phyloP scores from a whole-genome alignment of 2,888 invertebrate species.

The Metallyticus violacea region DNA sequence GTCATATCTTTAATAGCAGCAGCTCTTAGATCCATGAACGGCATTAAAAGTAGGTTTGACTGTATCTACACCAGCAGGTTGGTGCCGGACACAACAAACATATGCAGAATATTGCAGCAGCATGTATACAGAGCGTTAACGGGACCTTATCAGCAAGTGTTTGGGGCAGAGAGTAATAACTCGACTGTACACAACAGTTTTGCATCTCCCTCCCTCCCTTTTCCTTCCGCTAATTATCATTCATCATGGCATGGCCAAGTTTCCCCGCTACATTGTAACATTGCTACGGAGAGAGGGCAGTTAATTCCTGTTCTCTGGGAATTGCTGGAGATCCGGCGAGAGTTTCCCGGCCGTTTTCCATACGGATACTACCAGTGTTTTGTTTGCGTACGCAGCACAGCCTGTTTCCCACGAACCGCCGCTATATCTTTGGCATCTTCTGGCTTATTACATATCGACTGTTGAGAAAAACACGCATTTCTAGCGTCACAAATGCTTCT shows the following conservation, averaged over 20 bases:
- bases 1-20: too few species aligned
- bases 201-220: not conserved
- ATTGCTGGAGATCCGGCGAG: constrained; percentile 17
- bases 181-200: not conserved
- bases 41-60: too few species aligned
- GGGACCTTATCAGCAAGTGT: not conserved
- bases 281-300: constrained; percentile 10
- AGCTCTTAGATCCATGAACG: too few species aligned
- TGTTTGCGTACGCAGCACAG: not conserved
- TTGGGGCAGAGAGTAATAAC: not conserved
- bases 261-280: not conserved
- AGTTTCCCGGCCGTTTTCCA: constrained; percentile 13
- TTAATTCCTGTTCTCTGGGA: constrained; percentile 13
- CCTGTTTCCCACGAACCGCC: not conserved
- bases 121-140: not conserved
- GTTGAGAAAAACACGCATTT: not conserved
- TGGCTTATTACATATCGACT: not conserved
- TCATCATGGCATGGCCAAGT: constrained; percentile 31
- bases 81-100: not conserved
- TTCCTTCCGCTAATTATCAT: constrained; percentile 31
- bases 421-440: not conserved
- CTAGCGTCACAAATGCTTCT: not conserved
- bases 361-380: not conserved
- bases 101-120: not conserved
- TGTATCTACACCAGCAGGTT: too few species aligned